Conservation (phyloP, 2,888 invertebrate genomes). For the Phengaris arion region DNA sequence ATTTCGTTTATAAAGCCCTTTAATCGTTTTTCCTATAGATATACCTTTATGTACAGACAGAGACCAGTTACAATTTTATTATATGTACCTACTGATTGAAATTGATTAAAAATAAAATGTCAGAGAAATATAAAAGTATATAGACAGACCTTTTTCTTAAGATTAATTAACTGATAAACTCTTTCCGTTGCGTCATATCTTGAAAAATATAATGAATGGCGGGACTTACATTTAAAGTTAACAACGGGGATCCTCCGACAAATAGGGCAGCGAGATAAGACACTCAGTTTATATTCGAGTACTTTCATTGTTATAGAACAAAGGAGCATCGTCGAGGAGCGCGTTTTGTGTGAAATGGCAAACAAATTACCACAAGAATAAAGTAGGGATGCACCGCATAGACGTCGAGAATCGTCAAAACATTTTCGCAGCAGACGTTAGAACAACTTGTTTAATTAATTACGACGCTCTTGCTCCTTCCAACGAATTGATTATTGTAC, state of each 20-base stretch:
- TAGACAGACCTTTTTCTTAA: neutral
- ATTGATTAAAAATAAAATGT: too few species aligned
- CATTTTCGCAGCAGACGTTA: neutral
- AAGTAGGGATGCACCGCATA: constrained; percentile 17
- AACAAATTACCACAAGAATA: constrained; percentile 45
- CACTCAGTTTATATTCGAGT: constrained; percentile 62
- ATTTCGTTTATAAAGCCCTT: too few species aligned
- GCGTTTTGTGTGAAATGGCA: constrained; percentile 67
- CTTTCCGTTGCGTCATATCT: neutral
- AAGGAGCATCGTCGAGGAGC: constrained; percentile 60
- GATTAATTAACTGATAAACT: constrained; percentile 15
- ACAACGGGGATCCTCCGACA: constrained; percentile 64
- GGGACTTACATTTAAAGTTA: constrained; percentile 45
- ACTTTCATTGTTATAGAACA: constrained; percentile 67
- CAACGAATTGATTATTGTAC: neutral
- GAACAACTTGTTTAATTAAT: constrained; percentile 1
- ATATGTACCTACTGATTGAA: too few species aligned
- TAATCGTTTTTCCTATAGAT: too few species aligned
- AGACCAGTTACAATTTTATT: too few species aligned
- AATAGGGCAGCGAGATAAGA: constrained; percentile 66
- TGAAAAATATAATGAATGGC: constrained; percentile 22
- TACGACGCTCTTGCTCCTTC: neutral
- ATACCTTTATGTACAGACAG: too few species aligned
- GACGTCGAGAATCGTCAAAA: neutral
- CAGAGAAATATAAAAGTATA: too few species aligned